Conservation (phyloP, 2,888 invertebrate species). For the Panorpa germanica region DNA sequence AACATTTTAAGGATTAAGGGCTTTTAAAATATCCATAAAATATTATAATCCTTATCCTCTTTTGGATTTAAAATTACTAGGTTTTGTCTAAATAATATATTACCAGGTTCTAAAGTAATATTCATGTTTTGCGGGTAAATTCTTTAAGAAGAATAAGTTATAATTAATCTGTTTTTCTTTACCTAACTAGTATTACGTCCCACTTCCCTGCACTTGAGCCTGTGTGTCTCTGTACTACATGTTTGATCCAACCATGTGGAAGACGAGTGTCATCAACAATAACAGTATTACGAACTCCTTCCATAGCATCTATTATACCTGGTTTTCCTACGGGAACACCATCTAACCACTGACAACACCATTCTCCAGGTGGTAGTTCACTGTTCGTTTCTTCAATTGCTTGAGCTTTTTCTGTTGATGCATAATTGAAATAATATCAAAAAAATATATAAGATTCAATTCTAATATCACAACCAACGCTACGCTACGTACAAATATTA, state of each 20-base stretch:
- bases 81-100: too few relatives aligned
- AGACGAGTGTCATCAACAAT: conserved; percentile 56
- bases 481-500: too few relatives aligned
- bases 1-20: too few relatives aligned
- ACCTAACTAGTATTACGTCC: conserved; percentile 60
- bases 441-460: too few relatives aligned
- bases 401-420: conserved; percentile 12
- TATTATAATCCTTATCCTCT: too few relatives aligned
- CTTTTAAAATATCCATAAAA: too few relatives aligned
- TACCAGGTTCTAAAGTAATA: too few relatives aligned
- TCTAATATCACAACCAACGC: too few relatives aligned
- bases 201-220: conserved; percentile 61
- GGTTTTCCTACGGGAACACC: conserved; percentile 41
- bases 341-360: conserved; percentile 50
- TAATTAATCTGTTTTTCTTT: conserved; percentile 14
- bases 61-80: too few relatives aligned
- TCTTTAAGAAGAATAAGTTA: too few relatives aligned
- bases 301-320: conserved; percentile 24
- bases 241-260: conserved; percentile 61
- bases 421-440: too few relatives aligned
- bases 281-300: conserved; percentile 23
- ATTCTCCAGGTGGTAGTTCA: conserved; percentile 33
- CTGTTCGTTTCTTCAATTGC: conserved; percentile 14
- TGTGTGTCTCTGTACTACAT: conserved; percentile 47
- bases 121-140: too few relatives aligned